These are phyloP conservation scores for Danaus melanippus DNA, from an alignment of 1,140 invertebrate species.

Conservation along the genomic window DNA sequence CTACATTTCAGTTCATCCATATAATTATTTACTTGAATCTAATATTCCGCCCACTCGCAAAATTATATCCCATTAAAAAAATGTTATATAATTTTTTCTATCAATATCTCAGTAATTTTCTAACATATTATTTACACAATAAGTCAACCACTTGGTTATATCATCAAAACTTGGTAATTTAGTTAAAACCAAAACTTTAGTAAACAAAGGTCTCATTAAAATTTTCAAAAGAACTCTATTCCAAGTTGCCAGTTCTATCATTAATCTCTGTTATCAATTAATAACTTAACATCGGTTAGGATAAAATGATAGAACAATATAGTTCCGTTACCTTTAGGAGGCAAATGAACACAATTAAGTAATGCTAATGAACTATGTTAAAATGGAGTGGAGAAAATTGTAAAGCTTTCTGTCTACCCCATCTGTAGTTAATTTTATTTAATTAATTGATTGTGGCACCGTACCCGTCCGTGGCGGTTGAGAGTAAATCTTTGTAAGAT, in stretches of 20 bases:
- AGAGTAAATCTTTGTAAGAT: slow-evolving; percentile 48
- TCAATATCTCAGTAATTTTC: no score
- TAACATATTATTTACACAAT: no score
- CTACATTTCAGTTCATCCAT: not conserved
- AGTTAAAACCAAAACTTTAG: slow-evolving; percentile 50
- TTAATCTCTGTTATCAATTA: slow-evolving; percentile 44
- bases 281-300: slow-evolving; percentile 8
- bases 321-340: not conserved
- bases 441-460: slow-evolving; percentile 47
- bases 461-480: slow-evolving; percentile 37
- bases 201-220: slow-evolving; percentile 61
- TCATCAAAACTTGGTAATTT: slow-evolving; percentile 49
- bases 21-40: not conserved
- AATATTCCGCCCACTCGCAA: no score
- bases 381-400: slow-evolving; percentile 15
- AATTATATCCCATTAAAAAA: no score
- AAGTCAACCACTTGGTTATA: no score
- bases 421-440: slow-evolving; percentile 41
- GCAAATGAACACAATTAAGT: slow-evolving; percentile 3
- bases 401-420: slow-evolving; percentile 22
- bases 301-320: no score
- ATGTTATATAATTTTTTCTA: slow-evolving; percentile 4
- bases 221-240: slow-evolving; percentile 61
- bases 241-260: slow-evolving; percentile 51
- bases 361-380: slow-evolving; percentile 13